A percentile compares a stretch with the other conserved stretches of the same genome.
Conservation (phyloP, 2,113 vertebrate species). For the Notothenia coriiceps region DNA sequence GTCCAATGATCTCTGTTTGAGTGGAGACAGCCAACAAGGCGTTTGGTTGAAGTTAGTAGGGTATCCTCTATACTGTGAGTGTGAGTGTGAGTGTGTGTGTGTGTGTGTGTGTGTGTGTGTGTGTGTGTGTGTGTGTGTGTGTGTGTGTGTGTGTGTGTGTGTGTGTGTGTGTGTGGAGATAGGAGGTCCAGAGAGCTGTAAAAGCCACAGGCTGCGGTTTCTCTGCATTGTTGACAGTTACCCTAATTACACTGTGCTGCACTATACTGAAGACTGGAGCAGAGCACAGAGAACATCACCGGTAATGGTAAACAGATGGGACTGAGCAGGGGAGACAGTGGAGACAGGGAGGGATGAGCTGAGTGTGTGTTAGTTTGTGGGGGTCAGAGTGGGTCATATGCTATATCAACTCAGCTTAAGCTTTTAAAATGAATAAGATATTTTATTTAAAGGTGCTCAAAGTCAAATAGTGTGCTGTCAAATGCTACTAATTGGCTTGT, state of each 20-base stretch:
- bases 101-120: slow-evolving; percentile 16
- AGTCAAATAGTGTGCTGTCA: no score
- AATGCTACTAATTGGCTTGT: no score
- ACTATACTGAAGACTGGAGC: slow-evolving; percentile 63
- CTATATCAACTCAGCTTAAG: slow-evolving; percentile 4
- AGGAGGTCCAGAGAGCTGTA: slow-evolving; percentile 60
- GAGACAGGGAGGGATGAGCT: slow-evolving; percentile 37
- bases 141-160: slow-evolving; percentile 39
- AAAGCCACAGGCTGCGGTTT: slow-evolving; percentile 75
- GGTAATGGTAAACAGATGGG: slow-evolving; percentile 83
- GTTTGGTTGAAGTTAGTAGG: slow-evolving; percentile 15
- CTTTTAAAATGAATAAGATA: not conserved
- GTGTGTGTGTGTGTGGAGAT: slow-evolving; percentile 56
- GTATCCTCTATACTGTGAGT: slow-evolving; percentile 14
- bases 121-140: slow-evolving; percentile 26
- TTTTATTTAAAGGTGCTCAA: no score
- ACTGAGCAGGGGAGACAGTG: slow-evolving; percentile 12
- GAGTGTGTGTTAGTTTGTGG: slow-evolving; percentile 47
- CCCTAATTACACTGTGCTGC: slow-evolving; percentile 78
- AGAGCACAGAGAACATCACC: slow-evolving; percentile 63
- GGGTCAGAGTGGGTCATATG: slow-evolving; percentile 42
- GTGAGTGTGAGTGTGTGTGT: no score
- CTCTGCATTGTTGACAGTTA: slow-evolving; percentile 81
- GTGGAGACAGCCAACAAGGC: not conserved
- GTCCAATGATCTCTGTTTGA: slow-evolving; percentile 8